Base-by-base conservation (phyloP, 2,888 invertebrate species). In the Ctenicera cuprea region DNA sequence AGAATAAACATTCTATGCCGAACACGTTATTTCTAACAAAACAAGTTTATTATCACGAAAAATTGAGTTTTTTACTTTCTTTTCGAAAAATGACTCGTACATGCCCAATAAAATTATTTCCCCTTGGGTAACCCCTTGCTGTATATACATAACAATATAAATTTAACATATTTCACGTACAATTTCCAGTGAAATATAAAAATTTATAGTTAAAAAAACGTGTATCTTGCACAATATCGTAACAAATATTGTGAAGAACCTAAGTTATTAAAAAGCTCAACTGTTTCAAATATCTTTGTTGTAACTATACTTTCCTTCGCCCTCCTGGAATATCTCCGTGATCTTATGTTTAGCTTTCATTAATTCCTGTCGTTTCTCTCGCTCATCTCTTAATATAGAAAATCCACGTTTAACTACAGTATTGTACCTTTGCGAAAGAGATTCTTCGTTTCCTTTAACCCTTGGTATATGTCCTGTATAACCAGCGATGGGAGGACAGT, bases 391-490 rank as follows among this genome's bases (percentile, higher is more conserved):
- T 57, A 92, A 87, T 8, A 91, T 86, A 80, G 91, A 89, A 16
- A 93, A 84, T 9, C 92, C 92, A 37, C 90, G 89, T 84, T 89
- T 91, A 2, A 92, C 93, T 0, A 92, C 92, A 80, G 91, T 91
- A 76, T 92, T 90, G 83, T 92, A 93, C 74, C 92, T 86, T 82
- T 92, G 91, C 72, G 92, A 92, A n/a, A 93, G 87, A 0, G 92
- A 92, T 0, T 91, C 90, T 83, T 93, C 92, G 0, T 90, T 90
- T 12, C 92, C 91, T 81, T 90, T 91, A 64, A 92, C 90, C 54
- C 92, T 88, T 3, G 93, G 93, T 74, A 93, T 93, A 83, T 93
- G 93, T 3, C 93, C 93, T 0, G 93, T 93, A 85, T 93, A 93
- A 8, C 93, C 93, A 0, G 93, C 91, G 80, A 93, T 93, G 14